Base-by-base conservation (phyloP, 2,113 vertebrate genomes). In the Heterochromis multidens region DNA sequence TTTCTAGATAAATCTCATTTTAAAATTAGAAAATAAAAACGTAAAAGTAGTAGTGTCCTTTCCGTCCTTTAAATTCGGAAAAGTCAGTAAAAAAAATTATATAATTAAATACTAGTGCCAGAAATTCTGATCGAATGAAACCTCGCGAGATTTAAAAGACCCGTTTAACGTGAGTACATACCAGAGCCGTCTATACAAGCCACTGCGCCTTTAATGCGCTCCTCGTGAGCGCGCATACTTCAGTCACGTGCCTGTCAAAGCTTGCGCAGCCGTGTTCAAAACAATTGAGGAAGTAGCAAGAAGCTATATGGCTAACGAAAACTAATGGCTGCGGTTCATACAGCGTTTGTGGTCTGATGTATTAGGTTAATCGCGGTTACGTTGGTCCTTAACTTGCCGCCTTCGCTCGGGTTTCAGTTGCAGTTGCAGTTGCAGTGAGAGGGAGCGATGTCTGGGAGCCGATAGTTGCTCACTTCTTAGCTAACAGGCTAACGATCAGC, bases 181-280 rank as follows among this genome's bases (percentile, higher is more conserved):
- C n/a, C n/a, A n/a, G n/a, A 14, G 3, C 21, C 6, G 61, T 14
- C n/a, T 76, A 61, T 37, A 8, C 35, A 7, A 65, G 27, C 14
- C n/a, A 27, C 84, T 90, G 79, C 31, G 1, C 81, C 90, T 93
- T 94, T 95, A 95, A 95, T 92, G 7, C 79, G 4, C 35, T 92
- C 89, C 96, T 92, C 94, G 94, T 96, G 96, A 96, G 81, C 7
- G 23, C 19, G 5, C 40, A 7, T 85, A 62, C 86, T 25, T 9
- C 5, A 58, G 91, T 96, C 95, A 96, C 96, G 95, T 96, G 95
- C 61, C 88, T 89, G 94, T 95, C 94, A 94, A 88, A 16, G 19
- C 58, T 57, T 70, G 89, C 90, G 90, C 93, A 90, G 86, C 67
- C 79, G 81, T 49, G 70, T 82, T 90, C 81, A 90, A 86, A 88